phyloP scores from a whole-genome alignment of 2,797 vertebrate species.

The Anguilla megastoma region DNA sequence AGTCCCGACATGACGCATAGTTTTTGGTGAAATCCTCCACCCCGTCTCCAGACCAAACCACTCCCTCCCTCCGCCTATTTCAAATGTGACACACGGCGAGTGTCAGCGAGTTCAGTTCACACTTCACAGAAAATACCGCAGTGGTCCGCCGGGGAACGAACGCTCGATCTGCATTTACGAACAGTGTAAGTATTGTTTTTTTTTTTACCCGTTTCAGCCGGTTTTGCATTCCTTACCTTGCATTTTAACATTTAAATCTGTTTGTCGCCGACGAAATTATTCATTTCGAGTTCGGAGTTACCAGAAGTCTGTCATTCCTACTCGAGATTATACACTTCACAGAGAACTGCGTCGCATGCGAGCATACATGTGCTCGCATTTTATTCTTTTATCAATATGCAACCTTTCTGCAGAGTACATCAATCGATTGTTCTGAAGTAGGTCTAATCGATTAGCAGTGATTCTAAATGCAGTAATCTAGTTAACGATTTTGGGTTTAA shows the following conservation, averaged over 20 bases:
- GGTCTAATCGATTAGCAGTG: neutral
- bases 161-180: neutral
- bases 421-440: neutral
- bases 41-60: slow-evolving; percentile 54
- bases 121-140: neutral
- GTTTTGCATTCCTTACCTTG: neutral
- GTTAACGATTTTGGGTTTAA: neutral
- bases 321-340: neutral
- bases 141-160: neutral
- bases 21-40: slow-evolving; percentile 51
- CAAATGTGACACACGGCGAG: neutral
- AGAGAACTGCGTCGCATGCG: neutral
- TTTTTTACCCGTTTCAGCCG: neutral
- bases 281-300: neutral
- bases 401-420: neutral
- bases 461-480: neutral
- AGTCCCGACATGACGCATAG: slow-evolving; percentile 31
- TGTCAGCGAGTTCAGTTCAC: neutral
- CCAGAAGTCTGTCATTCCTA: neutral
- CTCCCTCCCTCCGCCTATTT: slow-evolving; percentile 27
- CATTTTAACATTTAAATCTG: neutral
- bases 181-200: slow-evolving; percentile 33
- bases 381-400: neutral
- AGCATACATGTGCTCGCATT: neutral
- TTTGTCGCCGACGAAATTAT: neutral